These are phyloP conservation scores for Panorpa germanica DNA, from an alignment of 2,888 invertebrate species.

Conservation along the genomic window DNA sequence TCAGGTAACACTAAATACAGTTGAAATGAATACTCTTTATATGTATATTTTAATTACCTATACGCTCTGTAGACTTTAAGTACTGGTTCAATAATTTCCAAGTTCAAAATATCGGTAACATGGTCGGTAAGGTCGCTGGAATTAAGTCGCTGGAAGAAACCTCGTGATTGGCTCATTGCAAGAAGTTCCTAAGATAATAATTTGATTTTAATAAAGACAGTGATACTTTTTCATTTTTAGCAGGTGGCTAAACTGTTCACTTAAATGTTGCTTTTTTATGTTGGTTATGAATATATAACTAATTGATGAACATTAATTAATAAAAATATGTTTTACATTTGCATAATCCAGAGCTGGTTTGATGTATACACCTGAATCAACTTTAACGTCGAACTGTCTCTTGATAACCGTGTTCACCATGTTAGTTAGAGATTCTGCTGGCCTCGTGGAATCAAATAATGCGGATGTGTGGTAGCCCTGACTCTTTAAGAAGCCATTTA, in stretches of 20 bases:
- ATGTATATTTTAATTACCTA: too few species aligned
- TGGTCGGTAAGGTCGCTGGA: constrained; percentile 54
- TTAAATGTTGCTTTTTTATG: too few species aligned
- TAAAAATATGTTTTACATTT: constrained; percentile 25
- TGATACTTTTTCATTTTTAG: too few species aligned
- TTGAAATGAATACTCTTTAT: too few species aligned
- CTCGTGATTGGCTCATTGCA: constrained; percentile 47
- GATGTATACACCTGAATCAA: constrained; percentile 54
- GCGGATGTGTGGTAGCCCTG: constrained; percentile 56
- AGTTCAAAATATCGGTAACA: constrained; percentile 59
- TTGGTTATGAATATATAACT: too few species aligned
- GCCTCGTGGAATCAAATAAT: constrained; percentile 44
- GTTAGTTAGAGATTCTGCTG: constrained; percentile 50
- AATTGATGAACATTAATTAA: too few species aligned
- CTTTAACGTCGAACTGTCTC: constrained; percentile 47
- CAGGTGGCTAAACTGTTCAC: too few species aligned
- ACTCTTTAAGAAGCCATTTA: constrained; percentile 55
- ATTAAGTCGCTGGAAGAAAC: constrained; percentile 42
- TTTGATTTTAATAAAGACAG: too few species aligned
- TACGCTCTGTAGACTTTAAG: constrained; percentile 68
- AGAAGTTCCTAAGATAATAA: constrained; percentile 40
- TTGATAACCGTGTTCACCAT: constrained; percentile 48
- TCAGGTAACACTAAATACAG: too few species aligned
- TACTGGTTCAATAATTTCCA: constrained; percentile 67
- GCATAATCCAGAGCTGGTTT: constrained; percentile 54